phyloP scores from a whole-genome alignment of 1,140 invertebrate genomes.

The Orius insidiosus region DNA sequence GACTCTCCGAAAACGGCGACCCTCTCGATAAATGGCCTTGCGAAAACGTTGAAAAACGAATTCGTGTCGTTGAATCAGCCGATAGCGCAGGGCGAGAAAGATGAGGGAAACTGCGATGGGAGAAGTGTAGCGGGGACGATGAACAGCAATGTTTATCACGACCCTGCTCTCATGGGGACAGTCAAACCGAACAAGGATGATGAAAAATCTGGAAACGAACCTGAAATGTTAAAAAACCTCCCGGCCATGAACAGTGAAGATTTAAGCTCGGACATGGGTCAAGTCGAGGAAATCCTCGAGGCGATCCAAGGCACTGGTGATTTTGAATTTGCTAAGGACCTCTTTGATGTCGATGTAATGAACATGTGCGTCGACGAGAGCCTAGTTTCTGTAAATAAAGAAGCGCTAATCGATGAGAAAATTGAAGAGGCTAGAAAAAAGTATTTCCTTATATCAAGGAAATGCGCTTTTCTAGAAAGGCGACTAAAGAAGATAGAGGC shows the following conservation, averaged over 20 bases:
- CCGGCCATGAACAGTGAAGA: conserved; percentile 19
- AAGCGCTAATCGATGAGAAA: conserved; percentile 25
- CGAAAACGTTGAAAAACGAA: conserved; percentile 21
- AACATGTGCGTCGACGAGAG: conserved; percentile 34
- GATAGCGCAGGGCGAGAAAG: conserved; percentile 16
- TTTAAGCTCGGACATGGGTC: conserved; percentile 23
- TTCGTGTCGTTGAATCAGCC: conserved; percentile 28
- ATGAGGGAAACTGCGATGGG: conserved; percentile 3
- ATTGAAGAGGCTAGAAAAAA: conserved; percentile 27
- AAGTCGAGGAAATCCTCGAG: conserved; percentile 31
- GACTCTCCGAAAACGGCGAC: conserved; percentile 20
- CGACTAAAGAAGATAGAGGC: conserved; percentile 58
- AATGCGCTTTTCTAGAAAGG: conserved; percentile 49
- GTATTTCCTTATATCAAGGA: conserved; percentile 44
- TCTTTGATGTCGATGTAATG: conserved; percentile 34
- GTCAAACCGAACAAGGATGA: conserved; percentile 22
- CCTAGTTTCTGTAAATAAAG: conserved; percentile 21
- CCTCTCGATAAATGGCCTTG: conserved; percentile 21
- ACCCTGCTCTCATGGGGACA: too few species aligned
- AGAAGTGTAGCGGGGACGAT: too few species aligned
- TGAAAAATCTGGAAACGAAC: conserved; percentile 33
- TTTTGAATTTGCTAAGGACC: conserved; percentile 32
- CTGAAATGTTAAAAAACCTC: not conserved
- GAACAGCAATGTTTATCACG: too few species aligned
- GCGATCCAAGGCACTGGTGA: conserved; percentile 14